These are phyloP conservation scores for Onychomys leucogaster DNA, from an alignment of 2,797 vertebrate species.

Conservation along the genomic window DNA sequence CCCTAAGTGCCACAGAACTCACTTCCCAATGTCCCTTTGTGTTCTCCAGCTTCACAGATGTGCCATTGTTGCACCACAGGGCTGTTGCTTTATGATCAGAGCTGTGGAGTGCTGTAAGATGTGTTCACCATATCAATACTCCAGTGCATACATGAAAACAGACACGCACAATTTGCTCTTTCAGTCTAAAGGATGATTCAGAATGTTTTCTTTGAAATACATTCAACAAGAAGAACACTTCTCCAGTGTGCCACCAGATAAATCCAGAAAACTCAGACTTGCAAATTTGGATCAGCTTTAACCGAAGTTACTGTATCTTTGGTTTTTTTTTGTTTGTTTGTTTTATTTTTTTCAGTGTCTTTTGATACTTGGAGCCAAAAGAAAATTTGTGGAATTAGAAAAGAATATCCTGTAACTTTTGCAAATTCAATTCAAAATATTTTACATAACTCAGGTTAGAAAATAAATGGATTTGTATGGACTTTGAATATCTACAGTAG, in stretches of 20 bases:
- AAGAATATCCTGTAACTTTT: neutral
- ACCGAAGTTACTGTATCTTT: neutral
- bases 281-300: neutral
- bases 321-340: neutral
- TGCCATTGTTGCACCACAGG: neutral
- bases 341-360: constrained; percentile 16
- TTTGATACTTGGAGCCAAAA: neutral
- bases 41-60: constrained; percentile 34
- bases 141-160: neutral
- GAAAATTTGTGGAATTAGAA: neutral
- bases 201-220: constrained; percentile 57
- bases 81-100: neutral
- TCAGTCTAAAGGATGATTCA: constrained; percentile 10
- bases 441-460: neutral
- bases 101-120: constrained; percentile 22
- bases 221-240: constrained; percentile 46
- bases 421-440: neutral
- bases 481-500: neutral
- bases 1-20: constrained; percentile 6
- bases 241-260: neutral
- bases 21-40: constrained; percentile 47
- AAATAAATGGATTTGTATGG: constrained; percentile 14
- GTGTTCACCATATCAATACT: constrained; percentile 41
- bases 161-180: constrained; percentile 38
- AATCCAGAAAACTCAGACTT: neutral